A percentile compares a stretch with the other conserved stretches of the same genome.
Evolutionary conservation across 1,140 invertebrate species (phyloP).

Genomic region (Euglossa dilemma): DNA sequence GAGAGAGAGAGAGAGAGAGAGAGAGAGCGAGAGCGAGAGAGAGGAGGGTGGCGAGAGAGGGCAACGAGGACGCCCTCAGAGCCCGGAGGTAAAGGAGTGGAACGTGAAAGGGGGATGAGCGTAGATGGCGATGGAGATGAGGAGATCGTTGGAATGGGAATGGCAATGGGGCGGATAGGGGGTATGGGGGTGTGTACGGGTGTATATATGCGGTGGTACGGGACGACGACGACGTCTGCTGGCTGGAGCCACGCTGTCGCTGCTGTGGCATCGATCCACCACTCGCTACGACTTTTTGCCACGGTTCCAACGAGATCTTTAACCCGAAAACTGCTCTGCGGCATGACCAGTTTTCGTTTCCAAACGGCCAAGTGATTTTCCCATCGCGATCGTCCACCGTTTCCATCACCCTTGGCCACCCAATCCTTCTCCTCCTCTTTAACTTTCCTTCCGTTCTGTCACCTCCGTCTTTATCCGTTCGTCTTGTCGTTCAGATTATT

Average conservation of each 20-base stretch:
- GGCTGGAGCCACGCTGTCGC: constrained; percentile 78
- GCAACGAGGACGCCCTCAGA: constrained; percentile 36
- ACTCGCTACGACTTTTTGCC: constrained; percentile 73
- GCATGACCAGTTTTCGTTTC: constrained; percentile 53
- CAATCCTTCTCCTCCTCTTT: not conserved
- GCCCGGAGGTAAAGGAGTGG: constrained; percentile 38
- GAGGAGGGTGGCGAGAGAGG: not conserved
- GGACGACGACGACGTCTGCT: constrained; percentile 72
- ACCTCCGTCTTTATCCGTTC: not conserved
- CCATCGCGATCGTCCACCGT: constrained; percentile 10
- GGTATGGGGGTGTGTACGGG: constrained; percentile 34
- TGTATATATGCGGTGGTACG: constrained; percentile 48
- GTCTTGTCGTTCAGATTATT: not conserved
- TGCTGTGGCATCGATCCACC: constrained; percentile 75
- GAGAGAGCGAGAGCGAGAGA: not conserved
- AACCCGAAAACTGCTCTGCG: constrained; percentile 63
- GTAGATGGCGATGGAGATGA: constrained; percentile 53
- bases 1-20: not conserved
- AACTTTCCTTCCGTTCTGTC: no score
- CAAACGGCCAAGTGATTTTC: constrained; percentile 46
- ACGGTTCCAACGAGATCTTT: constrained; percentile 69
- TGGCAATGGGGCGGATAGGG: constrained; percentile 55
- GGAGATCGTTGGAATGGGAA: constrained; percentile 65
- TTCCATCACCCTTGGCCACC: not conserved
- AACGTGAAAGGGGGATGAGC: constrained; percentile 37